Percentiles rank a stretch among this genome's conserved stretches.
Conservation (phyloP, 2,797 vertebrate species). For the Amblyopsis hoosieri region DNA sequence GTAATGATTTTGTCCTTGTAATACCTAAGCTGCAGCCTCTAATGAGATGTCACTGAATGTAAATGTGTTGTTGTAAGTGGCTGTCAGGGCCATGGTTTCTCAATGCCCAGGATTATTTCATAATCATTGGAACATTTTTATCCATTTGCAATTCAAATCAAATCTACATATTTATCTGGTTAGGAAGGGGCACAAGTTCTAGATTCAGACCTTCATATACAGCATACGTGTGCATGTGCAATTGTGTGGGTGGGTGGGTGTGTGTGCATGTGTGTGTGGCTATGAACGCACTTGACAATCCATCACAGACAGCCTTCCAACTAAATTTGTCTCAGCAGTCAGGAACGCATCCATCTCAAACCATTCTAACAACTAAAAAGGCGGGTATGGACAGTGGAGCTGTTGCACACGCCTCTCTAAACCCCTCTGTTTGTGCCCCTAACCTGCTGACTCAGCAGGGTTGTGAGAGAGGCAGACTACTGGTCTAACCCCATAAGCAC, state of each 20-base stretch:
- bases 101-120: constrained; percentile 8
- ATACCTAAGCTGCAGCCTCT: constrained; percentile 21
- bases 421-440: too few species aligned
- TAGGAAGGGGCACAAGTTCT: constrained; percentile 4
- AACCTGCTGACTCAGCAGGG: too few species aligned
- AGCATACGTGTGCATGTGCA: neutral
- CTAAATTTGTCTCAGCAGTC: too few species aligned
- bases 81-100: constrained; percentile 26
- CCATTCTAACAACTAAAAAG: too few species aligned
- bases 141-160: constrained; percentile 32
- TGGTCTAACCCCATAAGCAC: too few species aligned
- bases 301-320: too few species aligned
- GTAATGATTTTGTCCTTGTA: constrained; percentile 29
- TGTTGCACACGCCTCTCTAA: too few species aligned
- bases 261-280: too few species aligned
- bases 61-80: constrained; percentile 22
- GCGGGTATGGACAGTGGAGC: too few species aligned
- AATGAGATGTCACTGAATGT: constrained; percentile 41
- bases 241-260: neutral
- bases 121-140: constrained; percentile 14
- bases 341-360: too few species aligned
- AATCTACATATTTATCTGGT: constrained; percentile 21
- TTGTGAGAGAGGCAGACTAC: too few species aligned
- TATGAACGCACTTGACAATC: too few species aligned
- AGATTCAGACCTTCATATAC: neutral